Conservation (phyloP, 2,888 invertebrate genomes). For the Hipparchia sbordonii region DNA sequence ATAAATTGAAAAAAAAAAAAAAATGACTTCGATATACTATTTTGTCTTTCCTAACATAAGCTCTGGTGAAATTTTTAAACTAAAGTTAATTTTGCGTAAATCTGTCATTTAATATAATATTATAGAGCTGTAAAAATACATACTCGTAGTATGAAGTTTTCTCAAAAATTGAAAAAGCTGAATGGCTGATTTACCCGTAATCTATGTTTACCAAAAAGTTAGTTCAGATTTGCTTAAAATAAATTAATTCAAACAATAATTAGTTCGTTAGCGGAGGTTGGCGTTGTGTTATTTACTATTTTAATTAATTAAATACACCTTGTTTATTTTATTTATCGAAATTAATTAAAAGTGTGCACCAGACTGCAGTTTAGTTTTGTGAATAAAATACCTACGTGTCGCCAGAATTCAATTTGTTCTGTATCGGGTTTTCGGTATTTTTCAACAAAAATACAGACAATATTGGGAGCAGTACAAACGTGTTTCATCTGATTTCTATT, state of each 20-base stretch:
- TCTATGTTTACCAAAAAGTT: no score
- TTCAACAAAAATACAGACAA: slow-evolving; percentile 7
- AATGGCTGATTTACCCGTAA: no score
- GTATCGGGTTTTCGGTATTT: slow-evolving; percentile 12
- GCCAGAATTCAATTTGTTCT: slow-evolving; percentile 13
- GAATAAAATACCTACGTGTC: slow-evolving; percentile 1
- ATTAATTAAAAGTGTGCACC: slow-evolving; percentile 5
- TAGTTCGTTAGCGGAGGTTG: neutral
- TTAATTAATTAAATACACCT: neutral
- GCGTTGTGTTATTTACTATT: neutral
- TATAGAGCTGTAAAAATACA: no score
- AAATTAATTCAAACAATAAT: neutral
- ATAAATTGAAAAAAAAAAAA: no score
- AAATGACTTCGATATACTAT: no score
- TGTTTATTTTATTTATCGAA: neutral
- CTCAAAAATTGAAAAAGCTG: no score
- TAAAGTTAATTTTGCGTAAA: no score
- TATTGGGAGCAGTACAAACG: slow-evolving; percentile 7
- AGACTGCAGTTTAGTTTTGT: neutral
- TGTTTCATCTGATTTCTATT: neutral
- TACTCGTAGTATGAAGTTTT: no score
- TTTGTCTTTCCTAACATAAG: no score
- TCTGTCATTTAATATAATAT: no score
- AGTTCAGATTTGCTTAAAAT: no score
- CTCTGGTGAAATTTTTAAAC: no score